Percentiles rank a stretch among this genome's conserved stretches.
These are phyloP conservation scores for Pithys albifrons DNA, from an alignment of 2,113 vertebrate species.

Conservation along the genomic window DNA sequence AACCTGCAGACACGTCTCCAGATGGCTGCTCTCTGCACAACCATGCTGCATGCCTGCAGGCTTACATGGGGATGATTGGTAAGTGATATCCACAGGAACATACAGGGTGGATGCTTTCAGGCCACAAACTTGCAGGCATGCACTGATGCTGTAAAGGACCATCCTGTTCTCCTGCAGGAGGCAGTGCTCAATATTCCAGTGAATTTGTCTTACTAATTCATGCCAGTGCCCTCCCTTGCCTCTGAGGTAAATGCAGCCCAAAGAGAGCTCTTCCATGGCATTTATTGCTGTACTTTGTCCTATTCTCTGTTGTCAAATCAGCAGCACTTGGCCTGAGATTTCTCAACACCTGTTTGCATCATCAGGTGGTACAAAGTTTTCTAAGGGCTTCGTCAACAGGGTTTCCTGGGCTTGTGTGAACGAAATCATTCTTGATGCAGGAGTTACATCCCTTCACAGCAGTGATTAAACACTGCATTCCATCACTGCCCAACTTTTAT, in stretches of 20 bases:
- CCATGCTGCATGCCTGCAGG: constrained; percentile 74
- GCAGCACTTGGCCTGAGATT: neutral
- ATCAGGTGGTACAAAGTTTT: neutral
- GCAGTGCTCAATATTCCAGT: neutral
- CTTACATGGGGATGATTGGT: constrained; percentile 85
- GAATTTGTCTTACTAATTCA: neutral
- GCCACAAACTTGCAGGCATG: neutral
- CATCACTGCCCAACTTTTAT: neutral
- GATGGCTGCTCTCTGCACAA: constrained; percentile 72
- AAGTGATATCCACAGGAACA: constrained; percentile 34
- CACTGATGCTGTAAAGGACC: neutral
- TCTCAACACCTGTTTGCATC: neutral
- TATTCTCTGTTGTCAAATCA: neutral
- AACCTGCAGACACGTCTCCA: constrained; percentile 60
- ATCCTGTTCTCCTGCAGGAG: neutral
- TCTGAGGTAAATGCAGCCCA: neutral
- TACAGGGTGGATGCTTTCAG: neutral
- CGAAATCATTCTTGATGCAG: neutral
- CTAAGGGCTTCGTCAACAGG: neutral
- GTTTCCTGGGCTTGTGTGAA: neutral
- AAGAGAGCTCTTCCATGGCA: neutral
- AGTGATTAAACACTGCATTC: neutral
- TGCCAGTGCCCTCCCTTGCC: neutral
- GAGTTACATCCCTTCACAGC: neutral
- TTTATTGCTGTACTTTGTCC: neutral